Evolutionary conservation across 2,797 vertebrate species (phyloP), one percentile per base, ranked within the genome.

Genomic region (Chlorospingus flavigularis): DNA sequence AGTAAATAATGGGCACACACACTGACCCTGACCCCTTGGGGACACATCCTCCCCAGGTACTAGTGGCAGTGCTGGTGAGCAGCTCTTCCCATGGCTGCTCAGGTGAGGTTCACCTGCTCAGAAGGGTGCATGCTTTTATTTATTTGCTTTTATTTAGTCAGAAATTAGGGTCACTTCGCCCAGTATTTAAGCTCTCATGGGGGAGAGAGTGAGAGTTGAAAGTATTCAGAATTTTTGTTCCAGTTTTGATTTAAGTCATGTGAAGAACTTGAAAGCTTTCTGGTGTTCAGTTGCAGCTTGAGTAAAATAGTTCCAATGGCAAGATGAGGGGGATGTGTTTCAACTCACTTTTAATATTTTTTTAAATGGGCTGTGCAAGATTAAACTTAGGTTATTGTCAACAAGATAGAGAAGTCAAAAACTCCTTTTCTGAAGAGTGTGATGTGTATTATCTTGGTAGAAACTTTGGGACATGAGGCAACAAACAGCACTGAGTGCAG

Each of bases 11-110:
- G 45, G 35, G 33, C 9, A 15, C 17, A 23, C 15, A 19, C 1
- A 3, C 8, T 6, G 1, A 0, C 19, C 10, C 1, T 35, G 3
- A 13, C 12, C 13, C 24, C 11, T 15, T 0, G 1, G 15, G 61
- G 28, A 10, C 63, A 30, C 15, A n/a, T 39, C 33, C 8, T 67
- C 8, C 20, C 13, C 2, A 1, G 55, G 28, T 55, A 2, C 55
- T 26, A 0, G 3, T n/a, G 68, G 53, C 12, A 4, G 26, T 48
- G 42, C 71, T 60, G 45, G 35, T 71, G 71, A 86, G 28, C 2
- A 4, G 30, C 51, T 73, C 35, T 47, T 0, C 0, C 35, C 3
- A 1, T 43, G 47, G 47, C 39, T 0, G 0, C 33, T 66, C 24
- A 6, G 39, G 21, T 68, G 74, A 68, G 23, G 15, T 5, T 76